Evolutionary conservation across 1,140 invertebrate genomes (phyloP).

Genomic region (Drosophila pectinifera): DNA sequence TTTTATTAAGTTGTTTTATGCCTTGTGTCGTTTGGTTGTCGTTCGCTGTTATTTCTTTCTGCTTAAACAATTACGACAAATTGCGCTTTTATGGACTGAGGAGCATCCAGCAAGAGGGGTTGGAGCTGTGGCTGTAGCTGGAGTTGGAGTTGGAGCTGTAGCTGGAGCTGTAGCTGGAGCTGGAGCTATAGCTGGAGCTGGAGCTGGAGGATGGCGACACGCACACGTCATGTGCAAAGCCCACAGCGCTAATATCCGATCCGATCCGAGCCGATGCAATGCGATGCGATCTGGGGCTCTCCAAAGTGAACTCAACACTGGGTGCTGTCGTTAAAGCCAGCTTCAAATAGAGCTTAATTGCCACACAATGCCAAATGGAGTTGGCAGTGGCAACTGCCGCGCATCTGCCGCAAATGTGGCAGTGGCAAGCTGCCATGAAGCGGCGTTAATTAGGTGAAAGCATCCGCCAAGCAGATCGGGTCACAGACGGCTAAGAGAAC

Average conservation of each 20-base stretch:
- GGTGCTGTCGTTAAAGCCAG: conserved; percentile 50
- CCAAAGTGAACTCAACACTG: conserved; percentile 31
- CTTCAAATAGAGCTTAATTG: conserved; percentile 72
- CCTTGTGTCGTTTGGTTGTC: conserved; percentile 63
- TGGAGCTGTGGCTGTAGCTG: no score
- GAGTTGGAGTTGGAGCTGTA: not conserved
- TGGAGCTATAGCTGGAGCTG: not conserved
- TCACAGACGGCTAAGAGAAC: conserved; percentile 32
- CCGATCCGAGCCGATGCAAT: conserved; percentile 23
- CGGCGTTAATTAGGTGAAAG: conserved; percentile 78
- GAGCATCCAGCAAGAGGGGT: conserved; percentile 18
- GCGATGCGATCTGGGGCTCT: conserved; percentile 12
- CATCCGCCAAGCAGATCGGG: conserved; percentile 53
- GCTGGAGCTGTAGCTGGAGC: no score
- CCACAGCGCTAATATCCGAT: conserved; percentile 76
- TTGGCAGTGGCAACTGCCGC: conserved; percentile 35
- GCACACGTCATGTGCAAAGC: conserved; percentile 72
- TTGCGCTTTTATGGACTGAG: conserved; percentile 82
- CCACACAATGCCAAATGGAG: conserved; percentile 70
- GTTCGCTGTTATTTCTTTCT: conserved; percentile 78
- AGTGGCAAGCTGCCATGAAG: conserved; percentile 43
- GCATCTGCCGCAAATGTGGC: conserved; percentile 18
- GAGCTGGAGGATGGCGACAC: conserved; percentile 33
- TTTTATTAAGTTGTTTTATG: conserved; percentile 84
- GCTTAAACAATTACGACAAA: conserved; percentile 85